phyloP scores from a whole-genome alignment of 2,797 vertebrate genomes.

The Falco biarmicus region DNA sequence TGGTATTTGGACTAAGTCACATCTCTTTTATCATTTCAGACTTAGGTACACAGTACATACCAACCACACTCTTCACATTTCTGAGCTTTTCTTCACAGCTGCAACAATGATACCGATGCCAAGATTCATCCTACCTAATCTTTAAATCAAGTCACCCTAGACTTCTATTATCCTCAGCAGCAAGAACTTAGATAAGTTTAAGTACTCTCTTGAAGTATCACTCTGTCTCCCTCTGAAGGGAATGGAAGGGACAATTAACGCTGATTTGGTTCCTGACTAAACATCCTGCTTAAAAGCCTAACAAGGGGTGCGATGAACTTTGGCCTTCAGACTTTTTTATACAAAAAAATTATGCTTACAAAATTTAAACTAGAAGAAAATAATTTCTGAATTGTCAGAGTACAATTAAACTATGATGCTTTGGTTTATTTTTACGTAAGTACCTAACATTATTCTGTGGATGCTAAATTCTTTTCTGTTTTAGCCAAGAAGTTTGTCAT shows the following conservation, averaged over 20 bases:
- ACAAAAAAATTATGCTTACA: background rate
- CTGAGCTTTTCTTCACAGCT: background rate
- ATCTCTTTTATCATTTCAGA: background rate
- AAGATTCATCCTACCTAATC: background rate
- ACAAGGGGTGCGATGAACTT: background rate
- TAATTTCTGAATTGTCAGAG: background rate
- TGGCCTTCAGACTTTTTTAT: background rate
- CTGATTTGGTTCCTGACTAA: background rate
- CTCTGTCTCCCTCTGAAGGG: background rate
- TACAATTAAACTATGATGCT: background rate
- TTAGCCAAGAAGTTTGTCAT: background rate
- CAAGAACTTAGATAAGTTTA: background rate
- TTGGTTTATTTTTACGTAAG: background rate
- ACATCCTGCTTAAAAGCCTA: background rate
- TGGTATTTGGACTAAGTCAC: background rate
- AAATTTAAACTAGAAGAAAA: background rate
- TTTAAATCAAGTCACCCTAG: background rate
- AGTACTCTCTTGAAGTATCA: background rate
- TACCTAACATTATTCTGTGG: background rate
- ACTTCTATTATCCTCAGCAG: background rate
- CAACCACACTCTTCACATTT: background rate
- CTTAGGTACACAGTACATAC: background rate
- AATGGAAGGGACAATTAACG: background rate
- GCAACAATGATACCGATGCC: background rate
- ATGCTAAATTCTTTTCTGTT: background rate